Evolutionary conservation across 1,140 invertebrate genomes (phyloP).

Genomic region (Plectrocnemia conspersa): DNA sequence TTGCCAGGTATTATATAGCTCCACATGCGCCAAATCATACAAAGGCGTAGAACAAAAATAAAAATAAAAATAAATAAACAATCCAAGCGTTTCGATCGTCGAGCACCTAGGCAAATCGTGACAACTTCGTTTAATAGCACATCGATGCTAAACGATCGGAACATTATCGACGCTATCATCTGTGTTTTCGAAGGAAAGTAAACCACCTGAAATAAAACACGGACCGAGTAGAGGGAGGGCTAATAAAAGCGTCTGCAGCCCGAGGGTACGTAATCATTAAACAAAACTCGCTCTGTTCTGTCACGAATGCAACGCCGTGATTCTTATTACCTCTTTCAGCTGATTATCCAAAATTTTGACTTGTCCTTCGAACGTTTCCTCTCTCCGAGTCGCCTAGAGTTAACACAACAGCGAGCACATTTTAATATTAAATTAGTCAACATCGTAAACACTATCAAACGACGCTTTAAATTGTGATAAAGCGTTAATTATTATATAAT

Average conservation of each 20-base stretch:
- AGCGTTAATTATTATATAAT: too few relatives aligned
- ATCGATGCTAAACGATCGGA: too few relatives aligned
- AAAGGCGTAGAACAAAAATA: too few relatives aligned
- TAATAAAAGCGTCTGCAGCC: background rate
- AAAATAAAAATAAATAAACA: too few relatives aligned
- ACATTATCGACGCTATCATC: too few relatives aligned
- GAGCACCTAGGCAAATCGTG: too few relatives aligned
- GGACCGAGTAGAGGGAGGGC: background rate
- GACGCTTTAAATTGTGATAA: slow-evolving; percentile 27
- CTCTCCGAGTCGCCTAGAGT: slow-evolving; percentile 87
- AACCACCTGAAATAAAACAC: background rate
- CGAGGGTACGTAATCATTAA: slow-evolving; percentile 5
- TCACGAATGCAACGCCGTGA: background rate
- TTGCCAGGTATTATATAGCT: slow-evolving; percentile 29
- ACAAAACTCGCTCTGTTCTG: slow-evolving; percentile 33
- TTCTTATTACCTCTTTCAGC: slow-evolving; percentile 90
- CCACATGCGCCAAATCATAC: background rate
- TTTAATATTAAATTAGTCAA: too few relatives aligned
- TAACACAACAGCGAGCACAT: slow-evolving; percentile 19
- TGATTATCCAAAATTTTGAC: slow-evolving; percentile 87
- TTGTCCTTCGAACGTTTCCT: slow-evolving; percentile 92
- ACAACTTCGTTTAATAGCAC: too few relatives aligned
- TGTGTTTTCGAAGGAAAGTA: background rate
- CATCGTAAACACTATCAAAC: background rate
- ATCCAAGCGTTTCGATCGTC: too few relatives aligned